Percentiles rank a stretch among this genome's conserved stretches.
Evolutionary conservation across 2,797 vertebrate genomes (phyloP).

Genomic region (Sebastiscus tertius): DNA sequence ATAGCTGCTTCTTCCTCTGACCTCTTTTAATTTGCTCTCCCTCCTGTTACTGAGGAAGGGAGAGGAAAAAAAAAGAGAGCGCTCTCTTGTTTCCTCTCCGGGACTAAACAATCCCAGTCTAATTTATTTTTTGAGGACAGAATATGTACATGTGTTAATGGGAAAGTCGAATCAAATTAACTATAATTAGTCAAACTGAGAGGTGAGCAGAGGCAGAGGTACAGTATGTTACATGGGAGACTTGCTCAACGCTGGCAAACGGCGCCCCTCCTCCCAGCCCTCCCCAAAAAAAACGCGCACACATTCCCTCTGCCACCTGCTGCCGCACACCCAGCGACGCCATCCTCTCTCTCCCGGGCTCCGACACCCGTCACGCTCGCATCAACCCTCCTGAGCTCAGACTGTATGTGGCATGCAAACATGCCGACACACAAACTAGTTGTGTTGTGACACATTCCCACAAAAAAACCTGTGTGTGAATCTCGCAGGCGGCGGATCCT

Average conservation of each 20-base stretch:
- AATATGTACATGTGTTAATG: constrained; percentile 88
- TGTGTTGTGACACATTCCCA: constrained; percentile 73
- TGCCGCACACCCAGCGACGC: constrained; percentile 31
- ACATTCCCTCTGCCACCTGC: constrained; percentile 54
- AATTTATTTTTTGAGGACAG: constrained; percentile 88
- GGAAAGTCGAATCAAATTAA: constrained; percentile 86
- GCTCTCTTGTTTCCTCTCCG: constrained; percentile 79
- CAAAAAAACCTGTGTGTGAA: constrained; percentile 54
- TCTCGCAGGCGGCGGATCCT: constrained; percentile 55
- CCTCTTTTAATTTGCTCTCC: constrained; percentile 84
- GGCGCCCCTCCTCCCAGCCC: constrained; percentile 9
- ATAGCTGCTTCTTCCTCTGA: constrained; percentile 80
- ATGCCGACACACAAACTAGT: constrained; percentile 53
- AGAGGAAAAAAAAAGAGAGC: constrained; percentile 17
- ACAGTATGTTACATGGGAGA: constrained; percentile 63
- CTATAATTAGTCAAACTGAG: constrained; percentile 85
- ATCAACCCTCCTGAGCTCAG: constrained; percentile 70
- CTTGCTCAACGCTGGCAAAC: constrained; percentile 57
- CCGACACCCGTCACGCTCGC: constrained; percentile 68
- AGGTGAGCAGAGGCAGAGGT: constrained; percentile 74
- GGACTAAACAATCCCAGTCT: constrained; percentile 88
- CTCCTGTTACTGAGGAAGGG: constrained; percentile 63
- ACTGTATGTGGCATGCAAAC: constrained; percentile 68
- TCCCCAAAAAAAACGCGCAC: constrained; percentile 10
- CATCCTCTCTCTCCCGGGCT: constrained; percentile 48